Percentiles rank a stretch among this genome's conserved stretches.
Conservation (phyloP, 1,140 invertebrate genomes). For the silkworm (Bombyx mori) region ASM3026992v2 NC_085111.1:11873501-11874000, state of each 20-base stretch:
- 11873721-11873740: conserved; percentile 45
- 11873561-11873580: conserved; percentile 48
- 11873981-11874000: too few relatives aligned
- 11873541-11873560: conserved; percentile 62
- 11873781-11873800: too few relatives aligned
- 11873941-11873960: too few relatives aligned
- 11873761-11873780: background rate
- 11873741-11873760: conserved; percentile 23
- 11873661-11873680: conserved; percentile 39
- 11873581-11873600: conserved; percentile 41
- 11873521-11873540: conserved; percentile 67
- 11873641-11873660: conserved; percentile 39
- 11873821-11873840: too few relatives aligned
- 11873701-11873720: conserved; percentile 49
- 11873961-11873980: too few relatives aligned
- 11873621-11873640: conserved; percentile 58
- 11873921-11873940: too few relatives aligned
- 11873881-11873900: too few relatives aligned
- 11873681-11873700: conserved; percentile 56
- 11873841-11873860: too few relatives aligned
- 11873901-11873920: too few relatives aligned
- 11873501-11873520: conserved; percentile 67
- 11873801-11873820: too few relatives aligned
- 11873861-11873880: too few relatives aligned
- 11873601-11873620: conserved; percentile 58